Base-by-base conservation (phyloP, 2,888 invertebrate genomes). In the Amiota communis region DNA sequence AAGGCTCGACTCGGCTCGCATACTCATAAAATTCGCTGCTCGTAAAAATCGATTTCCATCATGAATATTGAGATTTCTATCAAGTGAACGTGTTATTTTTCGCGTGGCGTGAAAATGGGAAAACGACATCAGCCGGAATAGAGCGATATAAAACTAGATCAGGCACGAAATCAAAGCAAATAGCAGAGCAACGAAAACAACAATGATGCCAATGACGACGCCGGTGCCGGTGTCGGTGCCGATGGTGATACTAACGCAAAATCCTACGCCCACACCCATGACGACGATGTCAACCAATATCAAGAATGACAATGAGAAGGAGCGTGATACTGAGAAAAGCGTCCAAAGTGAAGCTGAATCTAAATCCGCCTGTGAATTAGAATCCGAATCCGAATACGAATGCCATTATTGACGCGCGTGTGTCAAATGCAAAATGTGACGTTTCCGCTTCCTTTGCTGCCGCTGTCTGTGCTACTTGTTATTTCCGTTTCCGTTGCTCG, bases 31-130 rank as follows among this genome's bases (percentile, higher is more conserved):
- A 72, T 72, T 72, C 68, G 53, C 75, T 75, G 71, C 75, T 75
- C 75, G 63, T 72, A 75, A 75, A 59, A 68, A 72, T 73, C 75
- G 75, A 75, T 75, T 71, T 75, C 68, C 71, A 71, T 71, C 75
- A 72, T 75, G 72, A 75, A 75, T 75, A 75, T 75, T 75, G 72
- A 75, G 75, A 72, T 75, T 72, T 71, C 75, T 72, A 75, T 75
- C 72, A 69, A 68, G 74, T 48, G 47, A 57, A 72, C 72, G 72
- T 70, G 59, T 59, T 59, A 59, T 59, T 59, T 53, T 59, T 8
- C 59, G 72, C 67, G 36, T 56, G 2, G 64, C 70, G 46, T 20
- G 23, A 59, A 63, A 12, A 63, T 13, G 10, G 36, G 4, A 36
- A 36, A 63, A 15, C 63, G 20, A 59, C 15, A 15, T 3, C 53